phyloP scores from a whole-genome alignment of 2,113 vertebrate species.

The Campylomormyrus numenius region DNA sequence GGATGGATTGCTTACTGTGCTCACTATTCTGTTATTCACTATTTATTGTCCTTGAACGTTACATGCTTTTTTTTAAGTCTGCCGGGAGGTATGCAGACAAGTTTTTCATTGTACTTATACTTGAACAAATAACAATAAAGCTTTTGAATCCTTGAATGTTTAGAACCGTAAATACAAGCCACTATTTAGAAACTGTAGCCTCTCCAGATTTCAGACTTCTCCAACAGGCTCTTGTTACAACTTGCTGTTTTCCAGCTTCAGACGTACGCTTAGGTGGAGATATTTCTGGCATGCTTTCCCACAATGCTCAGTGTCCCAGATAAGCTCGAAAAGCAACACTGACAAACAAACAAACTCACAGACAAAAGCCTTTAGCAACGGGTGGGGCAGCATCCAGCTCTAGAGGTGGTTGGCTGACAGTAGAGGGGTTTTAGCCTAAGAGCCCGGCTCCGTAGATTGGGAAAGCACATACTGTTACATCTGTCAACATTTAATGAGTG shows the following conservation, averaged over 20 bases:
- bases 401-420: background rate
- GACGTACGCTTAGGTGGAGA: background rate
- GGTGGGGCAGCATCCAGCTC: background rate
- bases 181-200: background rate
- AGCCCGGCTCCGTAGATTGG: background rate
- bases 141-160: background rate
- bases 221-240: background rate
- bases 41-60: background rate
- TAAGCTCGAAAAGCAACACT: background rate
- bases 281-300: background rate
- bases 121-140: background rate
- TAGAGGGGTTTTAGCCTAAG: background rate
- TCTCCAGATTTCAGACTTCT: background rate
- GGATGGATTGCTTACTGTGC: background rate
- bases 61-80: background rate
- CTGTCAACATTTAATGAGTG: background rate
- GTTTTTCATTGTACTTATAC: background rate
- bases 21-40: background rate
- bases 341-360: background rate
- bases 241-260: background rate
- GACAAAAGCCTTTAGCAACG: background rate
- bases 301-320: background rate
- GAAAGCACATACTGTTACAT: background rate
- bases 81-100: background rate
- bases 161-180: background rate